A percentile compares a stretch with the other conserved stretches of the same genome.
phyloP scores from a whole-genome alignment of 2,797 vertebrate species.

The Eidolon dupreanum region DNA sequence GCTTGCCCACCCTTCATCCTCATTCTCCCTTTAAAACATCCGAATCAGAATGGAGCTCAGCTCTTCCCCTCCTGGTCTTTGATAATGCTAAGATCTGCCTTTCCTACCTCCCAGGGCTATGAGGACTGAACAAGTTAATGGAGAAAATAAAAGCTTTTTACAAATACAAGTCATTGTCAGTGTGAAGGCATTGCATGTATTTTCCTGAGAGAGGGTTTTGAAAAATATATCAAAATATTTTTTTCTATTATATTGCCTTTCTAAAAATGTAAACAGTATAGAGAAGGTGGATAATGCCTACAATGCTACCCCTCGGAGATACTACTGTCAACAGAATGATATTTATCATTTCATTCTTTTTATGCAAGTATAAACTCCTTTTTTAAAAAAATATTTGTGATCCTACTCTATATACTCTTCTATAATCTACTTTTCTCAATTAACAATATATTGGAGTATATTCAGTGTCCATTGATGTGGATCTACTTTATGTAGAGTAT shows the following conservation, averaged over 20 bases:
- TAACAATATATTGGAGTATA: background rate
- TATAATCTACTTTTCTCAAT: background rate
- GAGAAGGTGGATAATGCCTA: background rate
- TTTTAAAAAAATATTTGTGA: background rate
- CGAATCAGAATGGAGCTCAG: background rate
- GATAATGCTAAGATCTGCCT: background rate
- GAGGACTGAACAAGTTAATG: background rate
- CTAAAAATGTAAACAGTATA: background rate
- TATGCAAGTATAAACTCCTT: background rate
- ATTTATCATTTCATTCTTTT: background rate
- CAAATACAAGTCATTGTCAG: background rate
- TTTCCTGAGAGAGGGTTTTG: background rate
- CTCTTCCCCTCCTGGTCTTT: background rate
- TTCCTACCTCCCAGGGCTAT: background rate
- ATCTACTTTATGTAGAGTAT: background rate
- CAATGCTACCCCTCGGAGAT: background rate
- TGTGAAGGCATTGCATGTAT: background rate
- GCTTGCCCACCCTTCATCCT: background rate
- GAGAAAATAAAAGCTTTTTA: background rate
- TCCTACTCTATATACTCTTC: background rate
- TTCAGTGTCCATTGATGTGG: background rate
- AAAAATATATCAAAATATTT: background rate
- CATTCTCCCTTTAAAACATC: background rate
- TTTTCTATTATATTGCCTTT: background rate
- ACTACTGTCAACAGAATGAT: background rate